A percentile compares a stretch with the other conserved stretches of the same genome.
Evolutionary conservation across 2,797 vertebrate genomes (phyloP).

Genomic region (Poecilia gillii): DNA sequence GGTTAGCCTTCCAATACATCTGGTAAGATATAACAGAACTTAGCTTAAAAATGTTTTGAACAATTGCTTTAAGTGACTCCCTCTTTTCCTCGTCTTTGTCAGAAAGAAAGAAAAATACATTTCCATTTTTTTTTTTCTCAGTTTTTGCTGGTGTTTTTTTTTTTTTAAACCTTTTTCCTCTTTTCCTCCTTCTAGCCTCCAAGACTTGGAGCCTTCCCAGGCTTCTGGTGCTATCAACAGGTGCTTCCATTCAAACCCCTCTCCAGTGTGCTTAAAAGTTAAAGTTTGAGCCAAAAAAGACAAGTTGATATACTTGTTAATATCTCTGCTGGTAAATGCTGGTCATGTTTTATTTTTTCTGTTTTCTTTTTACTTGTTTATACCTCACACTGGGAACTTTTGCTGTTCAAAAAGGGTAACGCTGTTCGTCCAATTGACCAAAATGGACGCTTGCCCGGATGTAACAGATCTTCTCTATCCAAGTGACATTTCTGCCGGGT

Average conservation of each 20-base stretch:
- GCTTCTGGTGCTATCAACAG: conserved; percentile 74
- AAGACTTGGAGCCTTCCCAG: conserved; percentile 67
- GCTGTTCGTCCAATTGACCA: conserved; percentile 57
- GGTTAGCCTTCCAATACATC: not conserved
- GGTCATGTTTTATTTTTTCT: conserved; percentile 60
- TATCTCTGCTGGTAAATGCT: conserved; percentile 72
- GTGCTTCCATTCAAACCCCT: conserved; percentile 57
- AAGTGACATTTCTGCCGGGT: conserved; percentile 64
- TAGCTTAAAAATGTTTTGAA: not conserved
- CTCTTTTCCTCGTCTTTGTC: conserved; percentile 27
- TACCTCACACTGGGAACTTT: conserved; percentile 87
- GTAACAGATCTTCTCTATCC: conserved; percentile 56
- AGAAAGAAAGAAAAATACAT: conserved; percentile 33
- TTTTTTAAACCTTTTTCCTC: conserved; percentile 36
- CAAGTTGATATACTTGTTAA: conserved; percentile 56
- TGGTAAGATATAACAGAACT: not conserved
- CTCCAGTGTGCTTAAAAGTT: conserved; percentile 45
- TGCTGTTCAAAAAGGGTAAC: conserved; percentile 67
- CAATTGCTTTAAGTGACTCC: not conserved
- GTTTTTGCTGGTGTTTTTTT: not conserved
- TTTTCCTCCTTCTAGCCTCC: conserved; percentile 61
- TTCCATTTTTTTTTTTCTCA: conserved; percentile 43
- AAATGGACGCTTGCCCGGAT: conserved; percentile 68
- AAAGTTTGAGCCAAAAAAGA: conserved; percentile 78
- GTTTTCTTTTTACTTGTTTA: conserved; percentile 66